Percentiles rank a stretch among this genome's conserved stretches.
Conservation (phyloP, 1,140 invertebrate genomes). For the Conus ventricosus region DNA sequence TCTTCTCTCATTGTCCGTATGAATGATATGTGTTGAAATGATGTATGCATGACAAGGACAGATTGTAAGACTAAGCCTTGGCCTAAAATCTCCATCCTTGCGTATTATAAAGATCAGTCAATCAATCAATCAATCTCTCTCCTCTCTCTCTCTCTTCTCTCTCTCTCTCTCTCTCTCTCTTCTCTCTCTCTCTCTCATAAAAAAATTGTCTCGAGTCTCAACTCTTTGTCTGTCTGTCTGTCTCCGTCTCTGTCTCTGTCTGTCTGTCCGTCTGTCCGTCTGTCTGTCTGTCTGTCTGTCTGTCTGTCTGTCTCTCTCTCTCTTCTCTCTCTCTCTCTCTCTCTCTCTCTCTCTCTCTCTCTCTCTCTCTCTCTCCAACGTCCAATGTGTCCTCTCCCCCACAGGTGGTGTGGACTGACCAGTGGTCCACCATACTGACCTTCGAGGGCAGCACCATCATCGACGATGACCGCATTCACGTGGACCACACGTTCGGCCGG, state of each 20-base stretch:
- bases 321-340: not conserved
- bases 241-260: not conserved
- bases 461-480: conserved; percentile 65
- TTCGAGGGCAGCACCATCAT: conserved; percentile 62
- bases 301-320: not conserved
- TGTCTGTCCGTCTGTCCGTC: not conserved
- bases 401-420: conserved; percentile 44
- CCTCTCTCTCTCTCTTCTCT: not conserved
- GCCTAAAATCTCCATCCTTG: no score
- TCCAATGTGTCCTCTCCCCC: not conserved
- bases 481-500: conserved; percentile 58
- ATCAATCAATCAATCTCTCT: no score
- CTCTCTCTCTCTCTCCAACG: not conserved
- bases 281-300: not conserved
- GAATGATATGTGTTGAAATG: no score
- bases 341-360: no score
- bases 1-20: no score
- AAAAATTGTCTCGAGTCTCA: no score
- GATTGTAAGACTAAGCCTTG: no score
- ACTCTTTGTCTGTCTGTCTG: no score
- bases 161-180: not conserved
- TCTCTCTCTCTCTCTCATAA: no score
- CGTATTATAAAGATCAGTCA: no score
- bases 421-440: conserved; percentile 50
- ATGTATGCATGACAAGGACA: no score